phyloP scores from a whole-genome alignment of 2,888 invertebrate genomes.

The Cephus runcator region DNA sequence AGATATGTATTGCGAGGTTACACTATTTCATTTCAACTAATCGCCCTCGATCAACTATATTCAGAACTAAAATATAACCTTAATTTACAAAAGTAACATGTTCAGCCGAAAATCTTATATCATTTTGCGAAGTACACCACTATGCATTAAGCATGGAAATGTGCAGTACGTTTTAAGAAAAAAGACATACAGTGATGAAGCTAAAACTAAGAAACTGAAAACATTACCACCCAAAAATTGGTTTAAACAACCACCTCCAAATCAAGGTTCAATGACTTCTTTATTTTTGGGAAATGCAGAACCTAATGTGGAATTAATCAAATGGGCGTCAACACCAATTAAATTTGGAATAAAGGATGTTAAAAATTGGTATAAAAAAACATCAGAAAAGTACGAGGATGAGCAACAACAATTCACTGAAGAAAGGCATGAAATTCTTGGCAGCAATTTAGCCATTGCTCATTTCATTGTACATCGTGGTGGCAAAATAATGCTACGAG shows the following conservation, averaged over 20 bases:
- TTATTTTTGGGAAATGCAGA: neutral
- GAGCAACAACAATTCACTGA: conserved; percentile 72
- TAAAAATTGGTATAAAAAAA: conserved; percentile 70
- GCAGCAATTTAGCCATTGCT: conserved; percentile 86
- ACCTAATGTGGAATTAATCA: neutral
- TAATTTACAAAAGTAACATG: neutral
- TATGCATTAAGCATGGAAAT: neutral
- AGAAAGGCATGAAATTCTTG: conserved; percentile 73
- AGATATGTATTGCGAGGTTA: neutral
- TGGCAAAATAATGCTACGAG: conserved; percentile 77
- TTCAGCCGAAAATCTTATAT: neutral
- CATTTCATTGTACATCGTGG: conserved; percentile 83
- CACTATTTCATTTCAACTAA: neutral
- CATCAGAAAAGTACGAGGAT: conserved; percentile 67
- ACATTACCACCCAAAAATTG: neutral
- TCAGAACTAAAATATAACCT: neutral
- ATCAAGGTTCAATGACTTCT: neutral
- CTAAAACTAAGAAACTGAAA: neutral
- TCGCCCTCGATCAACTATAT: neutral
- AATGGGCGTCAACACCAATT: neutral
- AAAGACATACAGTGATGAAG: neutral
- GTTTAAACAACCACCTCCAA: neutral
- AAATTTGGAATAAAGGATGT: conserved; percentile 49
- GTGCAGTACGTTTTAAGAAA: neutral
- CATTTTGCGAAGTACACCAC: neutral